Evolutionary conservation across 2,113 vertebrate species (phyloP).

Genomic region (Pandion haliaetus): DNA sequence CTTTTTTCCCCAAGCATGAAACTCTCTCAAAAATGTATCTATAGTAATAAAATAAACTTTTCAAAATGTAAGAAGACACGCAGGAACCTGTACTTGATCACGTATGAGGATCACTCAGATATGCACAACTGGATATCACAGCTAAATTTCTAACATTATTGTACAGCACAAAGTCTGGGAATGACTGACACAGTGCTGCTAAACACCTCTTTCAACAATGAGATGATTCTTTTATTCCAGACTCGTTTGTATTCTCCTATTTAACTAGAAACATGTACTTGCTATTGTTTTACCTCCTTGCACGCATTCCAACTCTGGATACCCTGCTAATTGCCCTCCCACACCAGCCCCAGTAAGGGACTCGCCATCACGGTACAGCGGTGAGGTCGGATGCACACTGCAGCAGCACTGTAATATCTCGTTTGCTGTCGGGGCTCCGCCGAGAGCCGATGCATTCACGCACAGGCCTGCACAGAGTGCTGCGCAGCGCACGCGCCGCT

Average conservation of each 20-base stretch:
- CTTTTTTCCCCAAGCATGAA: not conserved
- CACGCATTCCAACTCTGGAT: not conserved
- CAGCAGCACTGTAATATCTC: not conserved
- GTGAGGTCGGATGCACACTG: not conserved
- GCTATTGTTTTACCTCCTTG: not conserved
- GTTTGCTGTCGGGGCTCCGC: rapidly evolving
- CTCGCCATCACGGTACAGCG: rapidly evolving
- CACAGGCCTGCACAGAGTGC: no score
- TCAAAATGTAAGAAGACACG: not conserved
- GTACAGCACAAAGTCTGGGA: not conserved
- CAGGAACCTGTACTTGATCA: no score
- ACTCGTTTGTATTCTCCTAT: not conserved
- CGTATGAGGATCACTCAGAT: not conserved
- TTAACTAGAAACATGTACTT: not conserved
- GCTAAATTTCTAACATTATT: not conserved
- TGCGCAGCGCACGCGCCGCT: no score
- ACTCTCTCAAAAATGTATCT: not conserved
- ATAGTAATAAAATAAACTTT: not conserved
- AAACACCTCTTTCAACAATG: not conserved
- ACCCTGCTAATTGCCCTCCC: not conserved
- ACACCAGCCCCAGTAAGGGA: not conserved
- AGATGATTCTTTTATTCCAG: not conserved
- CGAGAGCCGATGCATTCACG: not conserved
- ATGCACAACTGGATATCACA: not conserved
- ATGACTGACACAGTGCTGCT: not conserved